Evolutionary conservation across 1,140 invertebrate species (phyloP).

Genomic region (Macrobrachium rosenbergii): DNA sequence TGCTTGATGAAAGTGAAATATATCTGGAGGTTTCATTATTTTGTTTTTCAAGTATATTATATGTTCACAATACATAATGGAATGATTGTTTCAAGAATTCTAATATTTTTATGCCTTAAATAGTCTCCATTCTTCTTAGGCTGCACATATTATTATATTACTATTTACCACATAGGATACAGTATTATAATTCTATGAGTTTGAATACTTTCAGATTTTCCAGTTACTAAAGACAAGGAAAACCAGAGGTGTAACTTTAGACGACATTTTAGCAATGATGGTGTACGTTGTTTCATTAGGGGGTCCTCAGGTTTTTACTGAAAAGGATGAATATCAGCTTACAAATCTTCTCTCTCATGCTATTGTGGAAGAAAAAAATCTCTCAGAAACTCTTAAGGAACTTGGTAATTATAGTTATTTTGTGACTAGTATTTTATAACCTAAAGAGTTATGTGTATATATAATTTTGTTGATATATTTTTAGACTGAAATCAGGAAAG

Average conservation of each 20-base stretch:
- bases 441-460: too few species aligned
- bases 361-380: conserved; percentile 74
- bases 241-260: conserved; percentile 74
- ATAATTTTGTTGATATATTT: too few species aligned
- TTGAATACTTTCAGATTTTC: conserved; percentile 66
- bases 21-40: too few species aligned
- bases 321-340: conserved; percentile 74
- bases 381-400: conserved; percentile 43
- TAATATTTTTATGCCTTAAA: conserved; percentile 2
- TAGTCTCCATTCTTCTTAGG: neutral
- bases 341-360: conserved; percentile 74
- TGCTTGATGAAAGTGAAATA: too few species aligned
- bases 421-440: too few species aligned
- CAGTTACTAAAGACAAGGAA: conserved; percentile 75
- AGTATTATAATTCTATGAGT: too few species aligned
- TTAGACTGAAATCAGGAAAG: too few species aligned
- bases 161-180: too few species aligned
- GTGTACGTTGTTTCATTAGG: conserved; percentile 77
- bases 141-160: too few species aligned
- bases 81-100: neutral
- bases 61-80: too few species aligned
- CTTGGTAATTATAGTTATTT: conserved; percentile 27
- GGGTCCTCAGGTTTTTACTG: conserved; percentile 71
- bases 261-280: conserved; percentile 76
- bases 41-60: too few species aligned